Percentiles rank a stretch among this genome's conserved stretches.
Conservation (phyloP, 35 echinoderm and acorn worm species). For the Ptychodera flava region DNA sequence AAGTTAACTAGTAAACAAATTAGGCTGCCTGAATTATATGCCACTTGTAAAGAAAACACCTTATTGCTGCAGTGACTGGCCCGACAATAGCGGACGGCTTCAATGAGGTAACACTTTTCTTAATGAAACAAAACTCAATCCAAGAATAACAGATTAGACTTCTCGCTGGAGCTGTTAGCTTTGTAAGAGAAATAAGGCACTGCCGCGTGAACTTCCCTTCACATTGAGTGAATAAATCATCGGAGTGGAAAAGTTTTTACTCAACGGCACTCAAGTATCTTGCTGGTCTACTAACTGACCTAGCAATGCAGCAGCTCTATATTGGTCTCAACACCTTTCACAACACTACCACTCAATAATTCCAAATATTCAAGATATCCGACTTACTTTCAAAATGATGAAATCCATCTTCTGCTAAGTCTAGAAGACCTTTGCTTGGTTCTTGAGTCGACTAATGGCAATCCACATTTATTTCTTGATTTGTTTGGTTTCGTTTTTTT, state of each 20-base stretch:
- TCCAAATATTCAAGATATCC: neutral
- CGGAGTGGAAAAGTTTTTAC: neutral
- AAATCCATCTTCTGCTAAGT: neutral
- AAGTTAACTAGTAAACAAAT: neutral
- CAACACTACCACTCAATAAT: neutral
- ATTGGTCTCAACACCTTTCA: neutral
- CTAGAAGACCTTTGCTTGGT: too few species aligned
- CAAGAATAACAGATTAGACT: neutral
- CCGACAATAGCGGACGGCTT: neutral
- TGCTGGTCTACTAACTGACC: neutral
- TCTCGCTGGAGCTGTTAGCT: neutral
- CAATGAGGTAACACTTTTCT: neutral
- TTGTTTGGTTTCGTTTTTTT: too few species aligned
- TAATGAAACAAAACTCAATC: neutral
- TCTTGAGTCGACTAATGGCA: too few species aligned
- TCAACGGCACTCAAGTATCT: neutral
- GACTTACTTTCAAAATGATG: neutral
- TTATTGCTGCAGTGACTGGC: neutral
- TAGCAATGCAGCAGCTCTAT: neutral
- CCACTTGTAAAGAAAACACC: neutral
- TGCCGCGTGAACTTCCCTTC: neutral
- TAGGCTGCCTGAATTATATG: neutral
- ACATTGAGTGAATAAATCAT: neutral
- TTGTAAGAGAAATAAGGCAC: neutral
- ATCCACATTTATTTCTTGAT: too few species aligned